Conservation (phyloP, 2,113 vertebrate species). For the Myrmecobius fasciatus region DNA sequence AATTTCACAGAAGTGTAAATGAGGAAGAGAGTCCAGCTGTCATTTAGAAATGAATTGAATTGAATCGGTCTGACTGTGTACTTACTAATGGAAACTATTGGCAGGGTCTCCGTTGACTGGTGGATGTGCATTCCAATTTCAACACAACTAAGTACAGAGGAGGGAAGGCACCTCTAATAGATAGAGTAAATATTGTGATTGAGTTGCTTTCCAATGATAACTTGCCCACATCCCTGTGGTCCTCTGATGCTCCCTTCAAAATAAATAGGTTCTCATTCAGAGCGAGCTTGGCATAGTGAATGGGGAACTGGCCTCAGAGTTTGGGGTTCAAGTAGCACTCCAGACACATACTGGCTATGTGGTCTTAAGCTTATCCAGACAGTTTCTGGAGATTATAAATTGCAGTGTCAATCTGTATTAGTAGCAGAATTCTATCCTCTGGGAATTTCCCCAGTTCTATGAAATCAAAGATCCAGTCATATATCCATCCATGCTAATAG, state of each 20-base stretch:
- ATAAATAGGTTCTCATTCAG: not conserved
- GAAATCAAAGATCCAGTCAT: not conserved
- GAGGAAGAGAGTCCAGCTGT: not conserved
- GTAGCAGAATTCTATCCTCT: not conserved
- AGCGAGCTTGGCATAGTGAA: not conserved
- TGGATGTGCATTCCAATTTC: not conserved
- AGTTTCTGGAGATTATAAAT: not conserved
- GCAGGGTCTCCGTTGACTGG: not conserved
- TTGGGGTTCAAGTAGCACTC: not conserved
- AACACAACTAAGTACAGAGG: not conserved
- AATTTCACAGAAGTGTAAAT: not conserved
- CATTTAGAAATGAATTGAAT: not conserved
- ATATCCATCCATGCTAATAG: not conserved
- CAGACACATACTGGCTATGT: not conserved
- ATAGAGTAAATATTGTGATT: slow-evolving; percentile 9
- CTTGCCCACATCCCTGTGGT: not conserved
- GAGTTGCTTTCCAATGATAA: slow-evolving; percentile 29
- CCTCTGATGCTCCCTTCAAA: not conserved
- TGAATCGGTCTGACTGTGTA: not conserved
- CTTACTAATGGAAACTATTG: not conserved
- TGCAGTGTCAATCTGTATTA: not conserved
- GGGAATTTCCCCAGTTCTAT: not conserved
- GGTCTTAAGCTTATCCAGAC: not conserved
- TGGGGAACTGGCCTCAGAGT: not conserved
- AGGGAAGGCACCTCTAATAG: slow-evolving; percentile 8